Percentiles rank a stretch among this genome's conserved stretches.
phyloP scores from a whole-genome alignment of 2,888 invertebrate species.

The Perizoma flavofasciatum region DNA sequence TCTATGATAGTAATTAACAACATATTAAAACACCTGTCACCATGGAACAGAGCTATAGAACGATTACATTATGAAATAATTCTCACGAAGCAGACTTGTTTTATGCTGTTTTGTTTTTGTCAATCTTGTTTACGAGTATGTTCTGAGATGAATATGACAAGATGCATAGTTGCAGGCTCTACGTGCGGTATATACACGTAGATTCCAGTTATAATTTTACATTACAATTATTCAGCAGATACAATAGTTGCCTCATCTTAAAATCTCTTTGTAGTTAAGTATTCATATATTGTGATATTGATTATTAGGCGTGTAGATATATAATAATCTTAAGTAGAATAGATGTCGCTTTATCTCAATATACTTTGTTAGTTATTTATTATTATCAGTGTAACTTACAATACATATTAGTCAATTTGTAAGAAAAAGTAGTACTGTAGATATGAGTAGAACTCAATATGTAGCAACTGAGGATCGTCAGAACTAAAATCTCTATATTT shows the following conservation, averaged over 20 bases:
- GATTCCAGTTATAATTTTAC: conserved; percentile 26
- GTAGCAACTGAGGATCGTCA: conserved; percentile 42
- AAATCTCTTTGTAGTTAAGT: conserved; percentile 60
- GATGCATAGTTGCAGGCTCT: conserved; percentile 23
- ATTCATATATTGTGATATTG: conserved; percentile 75
- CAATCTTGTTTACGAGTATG: conserved; percentile 15
- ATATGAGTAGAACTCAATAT: conserved; percentile 23
- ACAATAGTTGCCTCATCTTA: conserved; percentile 49
- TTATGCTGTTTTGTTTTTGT: conserved; percentile 17
- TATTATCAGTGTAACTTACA: conserved; percentile 2
- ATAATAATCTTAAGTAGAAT: conserved; percentile 47
- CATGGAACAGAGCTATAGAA: conserved; percentile 10
- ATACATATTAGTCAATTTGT: too few relatives aligned
- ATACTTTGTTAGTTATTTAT: neutral
- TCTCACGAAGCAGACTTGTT: conserved; percentile 22
- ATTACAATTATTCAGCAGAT: conserved; percentile 26
- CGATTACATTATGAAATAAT: conserved; percentile 17
- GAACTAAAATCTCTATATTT: conserved; percentile 6
- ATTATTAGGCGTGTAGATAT: conserved; percentile 61
- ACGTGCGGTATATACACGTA: conserved; percentile 10
- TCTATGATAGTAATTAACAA: conserved; percentile 17
- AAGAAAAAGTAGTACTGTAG: neutral
- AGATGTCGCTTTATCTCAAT: conserved; percentile 51
- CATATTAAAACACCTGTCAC: conserved; percentile 15
- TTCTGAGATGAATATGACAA: conserved; percentile 22